Evolutionary conservation across 2,797 vertebrate species (phyloP).

Genomic region (Vultur gryphus): DNA sequence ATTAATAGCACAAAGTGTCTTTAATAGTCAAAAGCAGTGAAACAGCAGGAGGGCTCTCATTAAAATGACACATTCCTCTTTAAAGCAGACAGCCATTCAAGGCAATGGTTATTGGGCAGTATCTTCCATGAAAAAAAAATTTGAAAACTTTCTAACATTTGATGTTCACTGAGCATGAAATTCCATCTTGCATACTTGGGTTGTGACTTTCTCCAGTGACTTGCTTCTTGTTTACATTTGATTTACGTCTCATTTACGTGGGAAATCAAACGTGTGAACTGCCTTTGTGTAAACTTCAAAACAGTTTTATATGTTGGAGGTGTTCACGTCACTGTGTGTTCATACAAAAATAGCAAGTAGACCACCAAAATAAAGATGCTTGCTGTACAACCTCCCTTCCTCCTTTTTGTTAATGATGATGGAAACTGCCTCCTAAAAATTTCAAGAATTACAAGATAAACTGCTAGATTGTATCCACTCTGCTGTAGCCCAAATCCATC

Average conservation of each 20-base stretch:
- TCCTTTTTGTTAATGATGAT: background rate
- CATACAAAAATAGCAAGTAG: background rate
- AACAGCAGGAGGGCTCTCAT: conserved; percentile 25
- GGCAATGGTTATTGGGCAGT: background rate
- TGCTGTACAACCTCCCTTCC: background rate
- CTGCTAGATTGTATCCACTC: background rate
- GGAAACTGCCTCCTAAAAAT: background rate
- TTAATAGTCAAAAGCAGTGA: conserved; percentile 36
- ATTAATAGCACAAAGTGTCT: conserved; percentile 37
- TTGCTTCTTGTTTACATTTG: background rate
- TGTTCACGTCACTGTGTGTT: background rate
- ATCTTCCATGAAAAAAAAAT: background rate
- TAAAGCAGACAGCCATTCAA: background rate
- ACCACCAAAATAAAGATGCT: background rate
- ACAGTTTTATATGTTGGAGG: background rate
- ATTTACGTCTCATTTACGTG: conserved; percentile 1
- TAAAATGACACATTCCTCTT: conserved; percentile 9
- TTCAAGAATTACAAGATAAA: background rate
- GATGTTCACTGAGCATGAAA: background rate
- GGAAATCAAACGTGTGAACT: conserved; percentile 1
- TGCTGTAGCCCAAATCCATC: background rate
- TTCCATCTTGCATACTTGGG: background rate
- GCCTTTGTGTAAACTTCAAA: background rate
- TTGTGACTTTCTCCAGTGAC: background rate
- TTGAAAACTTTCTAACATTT: conserved; percentile 29